phyloP scores from a whole-genome alignment of 2,113 vertebrate genomes.

The Apus apus region DNA sequence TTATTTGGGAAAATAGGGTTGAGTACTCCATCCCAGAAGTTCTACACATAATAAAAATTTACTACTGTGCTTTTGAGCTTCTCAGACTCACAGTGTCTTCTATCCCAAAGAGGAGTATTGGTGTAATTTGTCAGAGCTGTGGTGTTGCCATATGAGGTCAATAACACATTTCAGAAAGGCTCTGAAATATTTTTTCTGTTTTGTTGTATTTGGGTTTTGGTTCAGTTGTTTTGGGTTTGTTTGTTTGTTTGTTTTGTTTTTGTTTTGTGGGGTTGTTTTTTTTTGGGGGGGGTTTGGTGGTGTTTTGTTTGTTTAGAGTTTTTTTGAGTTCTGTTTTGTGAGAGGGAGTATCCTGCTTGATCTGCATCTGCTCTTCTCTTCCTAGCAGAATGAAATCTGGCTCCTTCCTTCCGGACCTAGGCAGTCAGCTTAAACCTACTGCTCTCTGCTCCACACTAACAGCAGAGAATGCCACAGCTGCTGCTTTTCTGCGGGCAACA shows the following conservation, averaged over 20 bases:
- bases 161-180: background rate
- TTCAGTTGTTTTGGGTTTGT: background rate
- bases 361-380: background rate
- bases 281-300: background rate
- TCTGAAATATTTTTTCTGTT: background rate
- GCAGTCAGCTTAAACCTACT: background rate
- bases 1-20: background rate
- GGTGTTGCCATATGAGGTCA: background rate
- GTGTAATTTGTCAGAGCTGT: background rate
- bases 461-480: background rate
- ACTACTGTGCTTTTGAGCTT: background rate
- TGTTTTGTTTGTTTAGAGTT: too few species aligned
- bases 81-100: background rate
- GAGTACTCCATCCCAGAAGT: background rate
- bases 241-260: background rate
- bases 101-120: rapidly evolving
- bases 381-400: background rate
- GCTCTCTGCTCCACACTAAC: background rate
- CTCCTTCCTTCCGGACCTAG: background rate
- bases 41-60: background rate
- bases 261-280: background rate
- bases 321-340: background rate
- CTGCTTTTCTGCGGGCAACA: background rate
- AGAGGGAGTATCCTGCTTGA: background rate
- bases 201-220: background rate